Percentiles rank a stretch among this genome's conserved stretches.
Evolutionary conservation across 1,140 invertebrate species (phyloP).

Genomic region (Drosophila eugracilis): DNA sequence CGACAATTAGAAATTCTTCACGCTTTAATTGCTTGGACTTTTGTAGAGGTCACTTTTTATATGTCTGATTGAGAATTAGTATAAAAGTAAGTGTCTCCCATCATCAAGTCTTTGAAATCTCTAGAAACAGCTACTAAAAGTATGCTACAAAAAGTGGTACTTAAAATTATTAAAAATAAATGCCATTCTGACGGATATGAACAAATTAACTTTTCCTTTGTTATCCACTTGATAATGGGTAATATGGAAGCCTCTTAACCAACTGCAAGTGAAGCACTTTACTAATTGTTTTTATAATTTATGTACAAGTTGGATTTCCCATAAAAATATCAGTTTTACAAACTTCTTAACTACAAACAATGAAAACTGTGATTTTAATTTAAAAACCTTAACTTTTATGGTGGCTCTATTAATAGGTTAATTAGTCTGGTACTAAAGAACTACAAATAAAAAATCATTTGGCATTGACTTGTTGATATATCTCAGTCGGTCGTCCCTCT

Average conservation of each 20-base stretch:
- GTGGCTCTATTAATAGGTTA: conserved; percentile 39
- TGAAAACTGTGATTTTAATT: neutral
- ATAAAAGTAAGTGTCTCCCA: too few species aligned
- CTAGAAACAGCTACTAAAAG: neutral
- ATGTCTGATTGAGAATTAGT: neutral
- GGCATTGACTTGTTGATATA: conserved; percentile 43
- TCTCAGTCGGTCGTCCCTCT: conserved; percentile 1
- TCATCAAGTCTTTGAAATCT: neutral
- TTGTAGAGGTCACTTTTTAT: neutral
- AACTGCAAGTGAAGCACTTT: neutral
- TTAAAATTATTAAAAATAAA: too few species aligned
- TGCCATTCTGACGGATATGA: too few species aligned
- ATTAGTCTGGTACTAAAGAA: conserved; percentile 37
- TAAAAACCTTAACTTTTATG: conserved; percentile 8
- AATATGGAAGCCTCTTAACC: too few species aligned
- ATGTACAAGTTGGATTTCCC: conserved; percentile 1
- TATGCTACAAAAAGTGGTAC: neutral
- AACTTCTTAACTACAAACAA: conserved; percentile 1
- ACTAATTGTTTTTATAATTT: neutral
- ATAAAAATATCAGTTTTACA: neutral
- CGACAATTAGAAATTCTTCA: conserved; percentile 5
- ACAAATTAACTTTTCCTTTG: too few species aligned
- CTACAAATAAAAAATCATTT: conserved; percentile 16
- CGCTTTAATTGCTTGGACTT: neutral
- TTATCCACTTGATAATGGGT: too few species aligned